phyloP scores from a whole-genome alignment of 2,113 vertebrate genomes.

The Urocitellus parryii region DNA sequence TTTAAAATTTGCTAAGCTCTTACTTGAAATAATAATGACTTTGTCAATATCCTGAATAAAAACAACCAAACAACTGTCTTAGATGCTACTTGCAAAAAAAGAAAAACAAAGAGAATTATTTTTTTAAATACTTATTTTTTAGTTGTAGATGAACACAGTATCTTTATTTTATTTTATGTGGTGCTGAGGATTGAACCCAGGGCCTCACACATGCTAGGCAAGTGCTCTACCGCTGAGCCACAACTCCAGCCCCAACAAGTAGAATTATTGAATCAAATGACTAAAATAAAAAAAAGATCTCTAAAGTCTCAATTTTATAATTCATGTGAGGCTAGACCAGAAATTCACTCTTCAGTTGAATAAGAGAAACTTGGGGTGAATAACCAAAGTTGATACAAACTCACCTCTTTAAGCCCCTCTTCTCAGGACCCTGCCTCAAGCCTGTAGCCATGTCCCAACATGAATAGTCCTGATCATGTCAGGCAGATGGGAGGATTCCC shows the following conservation, averaged over 20 bases:
- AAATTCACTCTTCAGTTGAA: background rate
- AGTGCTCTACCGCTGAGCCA: too few species aligned
- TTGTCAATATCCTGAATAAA: slow-evolving; percentile 46
- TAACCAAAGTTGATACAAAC: background rate
- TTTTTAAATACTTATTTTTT: too few species aligned
- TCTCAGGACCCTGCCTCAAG: background rate
- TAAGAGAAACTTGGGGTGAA: background rate
- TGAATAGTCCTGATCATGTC: fast-evolving
- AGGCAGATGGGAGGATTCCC: background rate
- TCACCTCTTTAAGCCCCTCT: background rate
- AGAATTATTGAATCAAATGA: slow-evolving; percentile 21
- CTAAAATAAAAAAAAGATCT: background rate
- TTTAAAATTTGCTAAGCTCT: background rate
- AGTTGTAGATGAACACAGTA: too few species aligned
- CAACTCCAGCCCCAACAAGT: background rate
- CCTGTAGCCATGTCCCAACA: background rate
- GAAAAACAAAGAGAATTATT: slow-evolving; percentile 1
- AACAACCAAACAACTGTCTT: slow-evolving; percentile 13
- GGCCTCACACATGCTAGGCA: too few species aligned
- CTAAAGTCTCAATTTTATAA: background rate
- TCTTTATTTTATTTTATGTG: too few species aligned
- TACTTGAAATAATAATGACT: slow-evolving; percentile 24
- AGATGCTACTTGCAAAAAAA: slow-evolving; percentile 26
- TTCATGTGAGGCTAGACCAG: background rate
- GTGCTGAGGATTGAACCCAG: too few species aligned